phyloP scores from a whole-genome alignment of 2,888 invertebrate genomes.

The Baronia brevicornis region DNA sequence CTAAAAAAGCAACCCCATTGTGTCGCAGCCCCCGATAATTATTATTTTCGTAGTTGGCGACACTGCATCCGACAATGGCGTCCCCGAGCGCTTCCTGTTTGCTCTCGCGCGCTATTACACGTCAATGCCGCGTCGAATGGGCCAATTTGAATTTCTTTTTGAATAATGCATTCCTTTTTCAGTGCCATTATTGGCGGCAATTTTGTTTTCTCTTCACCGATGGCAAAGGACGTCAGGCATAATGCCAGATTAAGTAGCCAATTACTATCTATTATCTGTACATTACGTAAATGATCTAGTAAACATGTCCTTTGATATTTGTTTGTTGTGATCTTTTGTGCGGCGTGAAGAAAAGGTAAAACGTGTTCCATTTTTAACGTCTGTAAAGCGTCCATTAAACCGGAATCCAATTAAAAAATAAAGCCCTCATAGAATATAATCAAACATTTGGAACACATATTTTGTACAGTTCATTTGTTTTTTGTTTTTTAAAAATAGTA shows the following conservation, averaged over 20 bases:
- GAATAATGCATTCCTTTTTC: conserved; percentile 62
- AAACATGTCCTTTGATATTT: too few relatives aligned
- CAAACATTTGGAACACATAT: too few relatives aligned
- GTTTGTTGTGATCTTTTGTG: too few relatives aligned
- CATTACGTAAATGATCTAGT: too few relatives aligned
- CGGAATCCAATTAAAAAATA: too few relatives aligned
- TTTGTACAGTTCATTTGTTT: too few relatives aligned
- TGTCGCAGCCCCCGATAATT: conserved; percentile 69
- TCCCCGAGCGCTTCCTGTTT: conserved; percentile 70
- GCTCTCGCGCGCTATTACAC: conserved; percentile 74
- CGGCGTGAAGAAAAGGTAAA: too few relatives aligned
- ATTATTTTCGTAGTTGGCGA: conserved; percentile 75
- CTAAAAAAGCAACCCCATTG: conserved; percentile 49
- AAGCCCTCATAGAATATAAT: too few relatives aligned
- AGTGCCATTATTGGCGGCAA: conserved; percentile 45
- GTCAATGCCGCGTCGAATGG: conserved; percentile 64
- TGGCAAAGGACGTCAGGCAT: conserved; percentile 23
- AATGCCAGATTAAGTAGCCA: conserved; percentile 21
- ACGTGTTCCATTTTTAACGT: too few relatives aligned
- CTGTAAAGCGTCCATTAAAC: too few relatives aligned
- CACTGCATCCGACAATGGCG: conserved; percentile 63
- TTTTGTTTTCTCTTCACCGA: conserved; percentile 42
- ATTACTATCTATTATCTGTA: conserved; percentile 21
- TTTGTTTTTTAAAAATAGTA: too few relatives aligned
- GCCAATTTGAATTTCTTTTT: conserved; percentile 69